These are phyloP conservation scores for Drosophila nigromelanica DNA, from an alignment of 1,140 invertebrate species.

Conservation along the genomic window DNA sequence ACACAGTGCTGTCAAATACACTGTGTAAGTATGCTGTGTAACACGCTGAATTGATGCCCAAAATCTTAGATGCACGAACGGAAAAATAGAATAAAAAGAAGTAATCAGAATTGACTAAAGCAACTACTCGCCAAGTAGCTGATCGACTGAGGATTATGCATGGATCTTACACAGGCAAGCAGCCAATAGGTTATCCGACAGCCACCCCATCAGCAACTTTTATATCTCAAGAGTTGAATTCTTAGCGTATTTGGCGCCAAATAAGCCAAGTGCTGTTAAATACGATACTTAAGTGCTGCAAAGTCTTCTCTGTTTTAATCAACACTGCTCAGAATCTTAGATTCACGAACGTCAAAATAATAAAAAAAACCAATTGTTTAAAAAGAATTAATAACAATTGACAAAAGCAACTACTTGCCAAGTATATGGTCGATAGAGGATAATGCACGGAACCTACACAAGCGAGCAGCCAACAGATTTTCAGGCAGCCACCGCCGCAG, in stretches of 20 bases:
- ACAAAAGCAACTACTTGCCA: constrained; percentile 23
- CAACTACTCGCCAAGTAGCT: no score
- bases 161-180: no score
- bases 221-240: no score
- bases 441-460: constrained; percentile 34
- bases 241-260: no score
- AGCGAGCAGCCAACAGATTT: constrained; percentile 57
- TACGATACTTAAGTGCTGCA: no score
- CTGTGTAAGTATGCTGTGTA: neutral
- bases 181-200: no score
- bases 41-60: neutral
- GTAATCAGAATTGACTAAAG: constrained; percentile 7
- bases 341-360: constrained; percentile 25
- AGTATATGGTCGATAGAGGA: constrained; percentile 17
- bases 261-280: no score
- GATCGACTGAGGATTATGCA: no score
- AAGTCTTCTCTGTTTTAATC: no score
- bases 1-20: constrained; percentile 16
- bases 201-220: no score
- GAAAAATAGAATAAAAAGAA: no score
- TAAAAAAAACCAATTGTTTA: constrained; percentile 7
- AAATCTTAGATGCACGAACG: no score
- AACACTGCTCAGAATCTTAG: constrained; percentile 5
- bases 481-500: constrained; percentile 68
- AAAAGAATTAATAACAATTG: constrained; percentile 11